These are phyloP conservation scores for Microtus richardsoni DNA, from an alignment of 2,113 vertebrate genomes.

Conservation along the genomic window DNA sequence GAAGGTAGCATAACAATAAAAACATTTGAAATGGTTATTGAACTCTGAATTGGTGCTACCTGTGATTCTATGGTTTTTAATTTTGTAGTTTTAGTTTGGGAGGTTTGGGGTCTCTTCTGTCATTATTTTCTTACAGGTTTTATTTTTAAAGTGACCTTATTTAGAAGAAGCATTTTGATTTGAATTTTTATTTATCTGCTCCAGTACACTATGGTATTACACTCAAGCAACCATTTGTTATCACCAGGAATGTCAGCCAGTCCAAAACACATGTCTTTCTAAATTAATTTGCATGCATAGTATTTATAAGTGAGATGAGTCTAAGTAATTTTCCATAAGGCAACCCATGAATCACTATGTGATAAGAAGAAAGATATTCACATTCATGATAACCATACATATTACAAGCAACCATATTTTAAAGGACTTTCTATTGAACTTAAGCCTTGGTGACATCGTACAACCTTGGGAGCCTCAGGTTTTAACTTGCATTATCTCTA, in stretches of 20 bases:
- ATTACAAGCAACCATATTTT: not conserved
- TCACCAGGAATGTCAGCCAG: not conserved
- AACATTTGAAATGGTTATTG: not conserved
- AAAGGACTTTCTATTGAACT: not conserved
- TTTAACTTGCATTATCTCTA: not conserved
- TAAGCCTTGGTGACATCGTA: not conserved
- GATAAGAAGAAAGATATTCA: not conserved
- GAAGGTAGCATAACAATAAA: not conserved
- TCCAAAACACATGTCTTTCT: not conserved
- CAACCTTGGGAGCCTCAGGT: not conserved
- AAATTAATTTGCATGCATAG: not conserved
- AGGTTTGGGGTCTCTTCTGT: not conserved
- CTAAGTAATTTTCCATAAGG: constrained; percentile 31
- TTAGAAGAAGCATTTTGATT: not conserved
- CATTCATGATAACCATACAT: not conserved
- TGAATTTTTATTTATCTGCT: constrained; percentile 38
- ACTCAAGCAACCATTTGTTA: not conserved
- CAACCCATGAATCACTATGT: not conserved
- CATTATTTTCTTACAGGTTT: not conserved
- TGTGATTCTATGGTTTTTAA: not conserved
- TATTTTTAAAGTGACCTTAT: not conserved
- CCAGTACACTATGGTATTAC: not conserved
- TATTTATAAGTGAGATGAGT: not conserved
- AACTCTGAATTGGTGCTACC: not conserved
- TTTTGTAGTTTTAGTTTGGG: not conserved